These are phyloP conservation scores for Lasioglossum albipes DNA, from an alignment of 1,140 invertebrate species.

Conservation along the genomic window DNA sequence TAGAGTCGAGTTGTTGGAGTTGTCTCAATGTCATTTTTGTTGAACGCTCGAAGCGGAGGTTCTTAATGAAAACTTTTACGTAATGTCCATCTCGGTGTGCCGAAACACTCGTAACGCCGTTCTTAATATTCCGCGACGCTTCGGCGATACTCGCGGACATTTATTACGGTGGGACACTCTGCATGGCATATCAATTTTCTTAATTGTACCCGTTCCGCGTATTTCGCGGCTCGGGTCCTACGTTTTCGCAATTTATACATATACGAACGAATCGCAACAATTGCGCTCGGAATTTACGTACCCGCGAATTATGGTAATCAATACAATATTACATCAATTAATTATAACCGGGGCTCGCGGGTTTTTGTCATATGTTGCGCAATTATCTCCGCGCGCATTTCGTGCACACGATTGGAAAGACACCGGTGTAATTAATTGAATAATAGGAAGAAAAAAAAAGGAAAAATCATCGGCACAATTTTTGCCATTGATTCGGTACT, in stretches of 20 bases:
- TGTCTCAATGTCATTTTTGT: too few relatives aligned
- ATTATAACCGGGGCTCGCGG: background rate
- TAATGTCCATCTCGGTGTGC: background rate
- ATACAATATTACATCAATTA: background rate
- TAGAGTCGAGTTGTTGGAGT: too few relatives aligned
- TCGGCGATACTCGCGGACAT: too few relatives aligned
- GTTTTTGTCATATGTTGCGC: background rate
- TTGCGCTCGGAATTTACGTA: background rate
- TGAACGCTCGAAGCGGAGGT: too few relatives aligned
- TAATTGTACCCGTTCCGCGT: too few relatives aligned
- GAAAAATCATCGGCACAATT: too few relatives aligned
- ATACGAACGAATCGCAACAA: background rate
- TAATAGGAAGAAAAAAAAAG: too few relatives aligned
- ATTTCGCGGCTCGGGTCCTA: background rate
- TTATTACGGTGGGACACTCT: too few relatives aligned
- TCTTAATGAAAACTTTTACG: too few relatives aligned
- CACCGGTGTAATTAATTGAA: slow-evolving; percentile 4
- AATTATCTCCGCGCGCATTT: background rate
- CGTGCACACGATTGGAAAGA: background rate
- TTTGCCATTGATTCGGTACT: background rate
- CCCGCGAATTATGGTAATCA: slow-evolving; percentile 12
- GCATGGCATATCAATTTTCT: too few relatives aligned
- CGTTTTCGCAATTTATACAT: background rate
- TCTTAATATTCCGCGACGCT: background rate
- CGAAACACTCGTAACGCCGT: too few relatives aligned